A percentile compares a stretch with the other conserved stretches of the same genome.
phyloP scores from a whole-genome alignment of 2,113 vertebrate genomes.

The Rana temporaria region DNA sequence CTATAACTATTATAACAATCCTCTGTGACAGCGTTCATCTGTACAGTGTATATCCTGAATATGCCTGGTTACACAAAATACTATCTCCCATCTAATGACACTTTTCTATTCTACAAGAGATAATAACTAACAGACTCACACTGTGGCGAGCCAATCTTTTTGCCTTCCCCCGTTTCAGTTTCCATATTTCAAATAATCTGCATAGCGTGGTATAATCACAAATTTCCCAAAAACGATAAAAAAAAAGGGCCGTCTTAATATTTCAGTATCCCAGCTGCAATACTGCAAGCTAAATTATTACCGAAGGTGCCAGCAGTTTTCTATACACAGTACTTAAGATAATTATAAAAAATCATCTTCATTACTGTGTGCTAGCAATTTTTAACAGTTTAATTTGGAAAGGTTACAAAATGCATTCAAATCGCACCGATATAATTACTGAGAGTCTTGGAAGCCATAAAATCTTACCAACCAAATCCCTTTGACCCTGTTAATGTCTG shows the following conservation, averaged over 20 bases:
- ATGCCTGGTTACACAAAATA: constrained; percentile 59
- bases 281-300: constrained; percentile 73
- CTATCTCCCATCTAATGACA: constrained; percentile 61
- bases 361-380: constrained; percentile 70
- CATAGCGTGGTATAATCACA: constrained; percentile 67
- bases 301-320: constrained; percentile 74
- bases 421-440: constrained; percentile 76
- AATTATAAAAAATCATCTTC: constrained; percentile 80
- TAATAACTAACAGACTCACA: constrained; percentile 62
- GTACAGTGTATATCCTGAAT: constrained; percentile 54
- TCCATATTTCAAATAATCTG: constrained; percentile 71
- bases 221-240: constrained; percentile 69
- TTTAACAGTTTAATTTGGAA: constrained; percentile 79
- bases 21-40: constrained; percentile 64
- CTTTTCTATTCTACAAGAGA: constrained; percentile 65
- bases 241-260: constrained; percentile 67
- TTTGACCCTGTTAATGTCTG: constrained; percentile 78
- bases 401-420: constrained; percentile 75
- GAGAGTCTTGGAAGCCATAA: constrained; percentile 71
- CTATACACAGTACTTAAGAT: constrained; percentile 75
- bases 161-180: constrained; percentile 22
- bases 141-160: constrained; percentile 62
- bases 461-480: constrained; percentile 74
- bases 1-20: constrained; percentile 64
- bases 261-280: constrained; percentile 73